phyloP scores from a whole-genome alignment of 2,113 vertebrate genomes.

The Sminthopsis crassicaudata region DNA sequence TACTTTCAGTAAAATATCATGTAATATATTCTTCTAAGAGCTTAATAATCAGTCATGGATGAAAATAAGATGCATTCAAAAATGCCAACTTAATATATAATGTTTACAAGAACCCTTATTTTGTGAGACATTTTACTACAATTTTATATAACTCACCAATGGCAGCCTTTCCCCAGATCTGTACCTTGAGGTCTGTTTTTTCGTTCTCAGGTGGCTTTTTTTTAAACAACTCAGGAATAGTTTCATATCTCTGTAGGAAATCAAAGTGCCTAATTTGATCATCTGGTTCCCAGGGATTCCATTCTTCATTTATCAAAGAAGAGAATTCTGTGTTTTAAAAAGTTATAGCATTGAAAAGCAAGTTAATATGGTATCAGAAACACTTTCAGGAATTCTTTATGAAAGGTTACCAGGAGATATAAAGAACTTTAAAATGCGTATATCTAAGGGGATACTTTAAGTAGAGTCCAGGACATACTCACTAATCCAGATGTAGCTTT shows the following conservation, averaged over 20 bases:
- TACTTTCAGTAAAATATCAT: neutral
- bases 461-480: neutral
- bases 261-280: conserved; percentile 88
- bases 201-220: conserved; percentile 82
- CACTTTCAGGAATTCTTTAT: neutral
- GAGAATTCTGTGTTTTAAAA: conserved; percentile 74
- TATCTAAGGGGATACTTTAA: neutral
- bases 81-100: conserved; percentile 14
- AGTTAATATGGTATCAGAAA: neutral
- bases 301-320: conserved; percentile 85
- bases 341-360: conserved; percentile 32
- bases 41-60: neutral
- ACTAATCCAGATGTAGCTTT: neutral
- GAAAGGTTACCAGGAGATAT: neutral
- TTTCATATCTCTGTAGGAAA: conserved; percentile 85
- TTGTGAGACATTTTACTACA: conserved; percentile 8
- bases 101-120: neutral
- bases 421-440: neutral
- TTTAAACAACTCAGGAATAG: conserved; percentile 86
- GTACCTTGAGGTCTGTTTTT: conserved; percentile 87
- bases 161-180: conserved; percentile 98
- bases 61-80: conserved; percentile 21
- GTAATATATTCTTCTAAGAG: neutral
- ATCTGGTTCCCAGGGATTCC: conserved; percentile 97
- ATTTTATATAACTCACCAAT: conserved; percentile 87